These are phyloP conservation scores for Cheilosia vernalis DNA, from an alignment of 2,888 invertebrate species.

Conservation along the genomic window DNA sequence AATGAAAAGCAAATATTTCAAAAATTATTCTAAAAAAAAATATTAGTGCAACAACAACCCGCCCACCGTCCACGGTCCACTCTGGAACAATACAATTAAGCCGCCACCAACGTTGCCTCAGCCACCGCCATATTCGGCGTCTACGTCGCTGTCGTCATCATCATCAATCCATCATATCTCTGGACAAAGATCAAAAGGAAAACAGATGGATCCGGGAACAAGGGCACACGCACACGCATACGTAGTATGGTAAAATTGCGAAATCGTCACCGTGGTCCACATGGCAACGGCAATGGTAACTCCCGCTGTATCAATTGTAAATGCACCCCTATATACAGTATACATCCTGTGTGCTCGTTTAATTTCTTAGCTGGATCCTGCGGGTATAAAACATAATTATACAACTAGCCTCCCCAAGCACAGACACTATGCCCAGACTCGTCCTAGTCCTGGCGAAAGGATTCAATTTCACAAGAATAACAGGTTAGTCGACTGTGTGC, in stretches of 20 bases:
- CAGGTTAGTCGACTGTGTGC: constrained; percentile 60
- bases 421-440: constrained; percentile 36
- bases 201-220: constrained; percentile 59
- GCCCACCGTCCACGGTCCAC: constrained; percentile 4
- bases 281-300: constrained; percentile 38
- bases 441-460: constrained; percentile 68
- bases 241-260: constrained; percentile 44
- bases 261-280: constrained; percentile 49
- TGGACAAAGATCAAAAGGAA: constrained; percentile 71
- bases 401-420: constrained; percentile 50
- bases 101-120: constrained; percentile 28
- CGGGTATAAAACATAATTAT: constrained; percentile 75
- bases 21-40: constrained; percentile 43
- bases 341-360: constrained; percentile 49
- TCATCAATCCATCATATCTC: constrained; percentile 69
- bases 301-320: constrained; percentile 65
- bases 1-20: constrained; percentile 74
- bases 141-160: not conserved
- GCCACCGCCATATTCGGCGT: not conserved
- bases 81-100: constrained; percentile 67
- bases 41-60: not conserved
- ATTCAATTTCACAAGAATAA: constrained; percentile 75
- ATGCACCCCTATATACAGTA: constrained; percentile 65
- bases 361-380: constrained; percentile 75
- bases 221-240: constrained; percentile 39